phyloP scores from a whole-genome alignment of 2,113 vertebrate genomes.

The Carassius auratus region DNA sequence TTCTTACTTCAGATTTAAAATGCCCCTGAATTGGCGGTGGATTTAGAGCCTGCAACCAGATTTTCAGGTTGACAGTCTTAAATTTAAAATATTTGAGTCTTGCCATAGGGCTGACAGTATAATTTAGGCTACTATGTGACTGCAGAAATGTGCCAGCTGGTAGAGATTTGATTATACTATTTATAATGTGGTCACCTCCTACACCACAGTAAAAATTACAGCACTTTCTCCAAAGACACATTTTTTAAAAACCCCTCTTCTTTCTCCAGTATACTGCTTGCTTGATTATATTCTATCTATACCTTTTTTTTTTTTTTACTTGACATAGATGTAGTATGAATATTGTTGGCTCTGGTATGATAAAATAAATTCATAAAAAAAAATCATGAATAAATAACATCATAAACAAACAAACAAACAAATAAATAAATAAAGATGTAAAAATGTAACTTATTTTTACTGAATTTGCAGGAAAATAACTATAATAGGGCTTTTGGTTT shows the following conservation, averaged over 20 bases:
- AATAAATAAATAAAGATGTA: too few relatives aligned
- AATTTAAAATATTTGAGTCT: constrained; percentile 5
- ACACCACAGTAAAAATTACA: neutral
- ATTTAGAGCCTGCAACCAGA: neutral
- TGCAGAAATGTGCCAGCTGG: neutral
- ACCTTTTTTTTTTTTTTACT: neutral
- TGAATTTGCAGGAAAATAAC: too few relatives aligned
- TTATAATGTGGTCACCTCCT: neutral
- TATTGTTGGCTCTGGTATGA: too few relatives aligned
- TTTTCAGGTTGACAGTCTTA: constrained; percentile 8
- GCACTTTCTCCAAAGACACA: neutral
- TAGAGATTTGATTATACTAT: neutral
- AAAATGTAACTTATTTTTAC: too few relatives aligned
- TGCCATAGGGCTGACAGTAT: neutral
- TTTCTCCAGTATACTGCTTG: neutral
- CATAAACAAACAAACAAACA: too few relatives aligned
- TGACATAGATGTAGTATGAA: neutral
- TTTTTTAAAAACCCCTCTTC: neutral
- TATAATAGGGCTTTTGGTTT: too few relatives aligned
- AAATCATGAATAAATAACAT: too few relatives aligned
- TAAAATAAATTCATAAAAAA: neutral
- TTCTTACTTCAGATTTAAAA: neutral
- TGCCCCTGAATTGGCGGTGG: neutral
- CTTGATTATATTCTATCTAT: neutral
- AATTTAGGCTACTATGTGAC: neutral